Percentiles rank a stretch among this genome's conserved stretches.
Evolutionary conservation across 2,113 vertebrate species (phyloP).

Genomic region (Syrrhaptes paradoxus): DNA sequence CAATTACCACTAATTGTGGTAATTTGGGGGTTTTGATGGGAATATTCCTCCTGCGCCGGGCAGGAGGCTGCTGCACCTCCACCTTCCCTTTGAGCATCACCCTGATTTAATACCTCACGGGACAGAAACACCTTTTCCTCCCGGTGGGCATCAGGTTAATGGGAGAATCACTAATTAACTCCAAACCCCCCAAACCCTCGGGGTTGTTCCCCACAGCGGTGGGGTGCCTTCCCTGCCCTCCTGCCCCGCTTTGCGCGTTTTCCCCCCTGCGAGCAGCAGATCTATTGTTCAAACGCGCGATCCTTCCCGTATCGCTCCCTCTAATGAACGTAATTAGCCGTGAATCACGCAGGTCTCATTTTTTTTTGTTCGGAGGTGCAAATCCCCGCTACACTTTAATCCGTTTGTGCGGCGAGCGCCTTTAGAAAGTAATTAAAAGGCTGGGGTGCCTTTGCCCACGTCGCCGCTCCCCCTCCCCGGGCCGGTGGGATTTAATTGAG

Average conservation of each 20-base stretch:
- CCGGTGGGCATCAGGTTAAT: not conserved
- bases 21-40: not conserved
- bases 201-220: fast-evolving
- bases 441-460: not conserved
- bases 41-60: not conserved
- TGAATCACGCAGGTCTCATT: conserved; percentile 38
- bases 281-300: not conserved
- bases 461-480: not conserved
- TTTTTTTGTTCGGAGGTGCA: conserved; percentile 60
- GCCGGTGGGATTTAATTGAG: conserved; percentile 65
- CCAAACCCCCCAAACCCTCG: not conserved
- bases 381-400: conserved; percentile 54
- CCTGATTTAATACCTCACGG: fast-evolving
- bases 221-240: not conserved
- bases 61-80: too few relatives aligned
- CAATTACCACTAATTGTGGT: not conserved
- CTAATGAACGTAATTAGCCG: conserved; percentile 55
- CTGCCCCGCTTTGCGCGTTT: not conserved
- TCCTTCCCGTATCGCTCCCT: not conserved
- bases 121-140: not conserved
- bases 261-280: not conserved
- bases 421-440: conserved; percentile 74
- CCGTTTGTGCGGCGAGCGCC: conserved; percentile 36
- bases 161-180: not conserved
- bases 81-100: not conserved